Evolutionary conservation across 2,888 invertebrate genomes (phyloP), one percentile per base, ranked within the genome.

Genomic region (Drosophila colorata): DNA sequence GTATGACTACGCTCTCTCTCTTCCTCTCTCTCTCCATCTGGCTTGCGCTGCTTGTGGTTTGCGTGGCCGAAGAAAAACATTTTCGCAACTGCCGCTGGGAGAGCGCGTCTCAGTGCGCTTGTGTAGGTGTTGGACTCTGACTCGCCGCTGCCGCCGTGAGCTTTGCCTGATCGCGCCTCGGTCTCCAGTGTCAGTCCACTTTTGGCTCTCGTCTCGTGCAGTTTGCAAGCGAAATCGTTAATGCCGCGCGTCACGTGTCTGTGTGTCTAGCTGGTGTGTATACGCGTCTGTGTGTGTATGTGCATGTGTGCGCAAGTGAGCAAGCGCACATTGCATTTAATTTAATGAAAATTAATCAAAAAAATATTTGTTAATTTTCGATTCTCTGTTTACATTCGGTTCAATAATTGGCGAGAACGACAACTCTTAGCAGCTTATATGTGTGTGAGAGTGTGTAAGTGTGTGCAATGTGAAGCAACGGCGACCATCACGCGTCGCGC

Each of bases 201-300:
- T 87, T 83, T 76, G 81, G 74, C 87, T 84, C 81, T 83, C 81
- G 73, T 61, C 57, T 56, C 78, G 82, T 84, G 69, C 76, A 86
- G 86, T 83, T 68, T 59, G 74, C 63, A 63, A 69, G 60, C 46
- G 63, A 69, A 67, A 41, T 55, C 63, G 65, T 68, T 64, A 59
- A 64, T 71, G 75, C 53, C 77, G 77, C 72, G 72, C 77, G 74
- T 69, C 57, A 65, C 72, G 77, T 74, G 47, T 74, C 46, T 74
- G 69, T 82, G 69, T 70, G 66, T 72, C 56, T 69, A 64, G 72
- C 57, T 75, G 71, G 61, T 72, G 67, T 69, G 59, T 79, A 59
- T 63, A 41, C 16, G 33, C 16, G 52, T 44, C 49, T 18, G 25
- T 53, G 41, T 33, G 35, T 52, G 67, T 40, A 14, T 37, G 40